phyloP scores from a whole-genome alignment of 2,797 vertebrate species.

The Megaceryle alcyon region DNA sequence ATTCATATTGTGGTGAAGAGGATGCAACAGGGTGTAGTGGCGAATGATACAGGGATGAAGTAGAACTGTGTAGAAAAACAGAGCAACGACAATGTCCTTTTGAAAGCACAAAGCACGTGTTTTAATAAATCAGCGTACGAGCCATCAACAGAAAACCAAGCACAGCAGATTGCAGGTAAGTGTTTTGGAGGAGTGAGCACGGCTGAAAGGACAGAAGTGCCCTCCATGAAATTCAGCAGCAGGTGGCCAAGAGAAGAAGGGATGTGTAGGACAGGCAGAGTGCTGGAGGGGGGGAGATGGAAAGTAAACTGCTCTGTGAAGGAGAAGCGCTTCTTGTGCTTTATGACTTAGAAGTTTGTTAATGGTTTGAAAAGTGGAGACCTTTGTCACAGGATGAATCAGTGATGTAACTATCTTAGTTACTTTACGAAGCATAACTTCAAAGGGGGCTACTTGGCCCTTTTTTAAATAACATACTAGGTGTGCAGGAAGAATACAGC shows the following conservation, averaged over 20 bases:
- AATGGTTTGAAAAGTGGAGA: constrained; percentile 1
- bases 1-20: background rate
- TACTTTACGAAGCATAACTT: background rate
- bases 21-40: background rate
- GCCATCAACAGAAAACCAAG: background rate
- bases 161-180: background rate
- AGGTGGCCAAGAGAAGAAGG: background rate
- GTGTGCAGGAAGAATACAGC: background rate
- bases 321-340: background rate
- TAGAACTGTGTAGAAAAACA: background rate
- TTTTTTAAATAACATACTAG: background rate
- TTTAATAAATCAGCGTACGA: fast-evolving
- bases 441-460: background rate
- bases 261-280: too few species aligned
- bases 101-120: background rate
- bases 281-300: background rate
- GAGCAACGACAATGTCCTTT: background rate
- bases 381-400: background rate
- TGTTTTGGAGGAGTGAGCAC: background rate
- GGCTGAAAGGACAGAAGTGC: background rate
- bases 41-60: background rate
- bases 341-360: background rate
- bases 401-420: background rate
- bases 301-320: background rate
- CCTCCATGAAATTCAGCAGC: background rate